Conservation (phyloP, 2,797 vertebrate genomes). For the Tapera naevia region DNA sequence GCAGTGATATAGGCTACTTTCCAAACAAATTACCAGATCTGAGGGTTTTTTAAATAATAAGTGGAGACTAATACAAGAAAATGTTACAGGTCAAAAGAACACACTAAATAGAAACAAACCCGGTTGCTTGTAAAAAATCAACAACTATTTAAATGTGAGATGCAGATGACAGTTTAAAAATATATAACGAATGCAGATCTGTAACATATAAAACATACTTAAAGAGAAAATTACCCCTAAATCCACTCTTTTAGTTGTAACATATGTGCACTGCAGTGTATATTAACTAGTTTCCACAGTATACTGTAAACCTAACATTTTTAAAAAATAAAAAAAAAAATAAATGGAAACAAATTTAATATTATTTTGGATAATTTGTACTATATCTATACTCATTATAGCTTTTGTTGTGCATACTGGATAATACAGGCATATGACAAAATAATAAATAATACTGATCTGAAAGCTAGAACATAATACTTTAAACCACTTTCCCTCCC, state of each 20-base stretch:
- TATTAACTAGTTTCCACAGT: slow-evolving; percentile 39
- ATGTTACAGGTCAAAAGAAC: background rate
- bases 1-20: background rate
- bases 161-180: background rate
- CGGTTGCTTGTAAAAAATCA: slow-evolving; percentile 29
- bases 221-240: slow-evolving; percentile 14
- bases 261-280: background rate
- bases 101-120: background rate
- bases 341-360: fast-evolving
- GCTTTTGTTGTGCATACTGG: background rate
- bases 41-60: background rate
- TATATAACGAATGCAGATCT: background rate
- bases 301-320: background rate
- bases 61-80: background rate
- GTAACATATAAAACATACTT: background rate
- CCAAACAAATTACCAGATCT: background rate
- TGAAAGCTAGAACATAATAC: background rate
- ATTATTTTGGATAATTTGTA: background rate
- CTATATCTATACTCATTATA: background rate
- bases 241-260: slow-evolving; percentile 32
- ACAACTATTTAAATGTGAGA: slow-evolving; percentile 23
- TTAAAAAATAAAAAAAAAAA: background rate
- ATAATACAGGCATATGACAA: background rate
- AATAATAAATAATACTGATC: background rate
- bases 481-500: background rate